These are phyloP conservation scores for Chaetophractus vellerosus DNA, from an alignment of 2,797 vertebrate species.

Conservation along the genomic window DNA sequence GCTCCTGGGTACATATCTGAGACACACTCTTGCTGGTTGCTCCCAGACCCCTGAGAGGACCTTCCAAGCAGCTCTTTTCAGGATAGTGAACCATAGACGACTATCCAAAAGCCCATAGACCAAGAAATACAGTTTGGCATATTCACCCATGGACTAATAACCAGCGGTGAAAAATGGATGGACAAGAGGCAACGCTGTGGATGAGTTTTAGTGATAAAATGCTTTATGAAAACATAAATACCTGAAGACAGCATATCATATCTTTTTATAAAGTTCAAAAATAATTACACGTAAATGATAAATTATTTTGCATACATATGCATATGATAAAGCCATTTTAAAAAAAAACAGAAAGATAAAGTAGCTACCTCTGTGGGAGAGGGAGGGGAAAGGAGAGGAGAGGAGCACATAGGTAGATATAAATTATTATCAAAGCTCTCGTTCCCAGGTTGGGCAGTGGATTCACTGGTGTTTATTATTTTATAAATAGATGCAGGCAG, in stretches of 20 bases:
- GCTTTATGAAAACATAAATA: not conserved
- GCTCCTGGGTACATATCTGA: too few relatives aligned
- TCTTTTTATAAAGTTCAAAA: not conserved
- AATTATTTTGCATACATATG: not conserved
- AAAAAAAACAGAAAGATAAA: not conserved
- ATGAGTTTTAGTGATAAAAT: not conserved
- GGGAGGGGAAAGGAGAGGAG: not conserved
- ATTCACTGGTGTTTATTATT: not conserved
- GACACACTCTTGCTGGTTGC: not conserved
- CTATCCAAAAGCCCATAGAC: not conserved
- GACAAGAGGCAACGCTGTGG: fast-evolving
- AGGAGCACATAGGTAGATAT: fast-evolving
- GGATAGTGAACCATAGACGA: not conserved
- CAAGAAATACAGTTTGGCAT: too few relatives aligned
- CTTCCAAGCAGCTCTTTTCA: fast-evolving
- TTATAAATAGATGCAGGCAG: not conserved
- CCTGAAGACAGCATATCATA: not conserved
- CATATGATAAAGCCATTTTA: not conserved
- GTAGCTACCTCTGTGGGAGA: not conserved
- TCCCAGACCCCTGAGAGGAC: too few relatives aligned
- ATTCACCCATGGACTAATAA: not conserved
- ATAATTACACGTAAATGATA: not conserved
- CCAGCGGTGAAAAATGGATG: not conserved
- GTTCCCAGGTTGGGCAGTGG: not conserved
- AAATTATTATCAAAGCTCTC: too few relatives aligned